Evolutionary conservation across 64 coral and sea anemone genomes (phyloP).

Genomic region (Montipora capricornis): DNA sequence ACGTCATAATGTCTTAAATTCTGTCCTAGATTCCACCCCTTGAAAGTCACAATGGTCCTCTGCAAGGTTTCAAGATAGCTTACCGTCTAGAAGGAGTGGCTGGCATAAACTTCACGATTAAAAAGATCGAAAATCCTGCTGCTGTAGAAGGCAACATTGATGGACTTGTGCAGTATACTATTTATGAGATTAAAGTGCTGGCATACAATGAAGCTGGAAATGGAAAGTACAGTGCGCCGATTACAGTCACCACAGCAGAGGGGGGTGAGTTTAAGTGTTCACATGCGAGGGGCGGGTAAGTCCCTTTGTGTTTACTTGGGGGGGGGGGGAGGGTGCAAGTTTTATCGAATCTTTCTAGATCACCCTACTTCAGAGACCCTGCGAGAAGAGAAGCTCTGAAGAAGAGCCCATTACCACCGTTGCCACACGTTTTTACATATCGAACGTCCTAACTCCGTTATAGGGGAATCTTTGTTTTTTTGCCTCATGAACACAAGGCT

Average conservation of each 20-base stretch:
- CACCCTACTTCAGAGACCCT: too few relatives aligned
- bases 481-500: too few relatives aligned
- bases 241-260: slow-evolving; percentile 80
- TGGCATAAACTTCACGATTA: slow-evolving; percentile 59
- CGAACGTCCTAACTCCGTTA: too few relatives aligned
- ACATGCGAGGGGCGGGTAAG: too few relatives aligned
- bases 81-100: slow-evolving; percentile 72
- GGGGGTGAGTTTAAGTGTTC: slow-evolving; percentile 57
- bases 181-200: slow-evolving; percentile 82
- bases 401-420: too few relatives aligned
- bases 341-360: too few relatives aligned
- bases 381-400: too few relatives aligned
- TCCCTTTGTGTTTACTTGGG: too few relatives aligned
- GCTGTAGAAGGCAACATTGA: slow-evolving; percentile 74
- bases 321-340: too few relatives aligned
- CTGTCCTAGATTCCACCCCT: slow-evolving; percentile 40
- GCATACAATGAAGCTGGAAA: slow-evolving; percentile 80
- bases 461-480: too few relatives aligned
- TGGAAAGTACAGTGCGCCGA: slow-evolving; percentile 54
- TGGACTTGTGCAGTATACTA: slow-evolving; percentile 76
- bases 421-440: too few relatives aligned
- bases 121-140: slow-evolving; percentile 29
- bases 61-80: slow-evolving; percentile 76
- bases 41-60: slow-evolving; percentile 60
- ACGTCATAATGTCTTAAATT: not conserved